Evolutionary conservation across 2,888 invertebrate genomes (phyloP), one percentile per base, ranked within the genome.

Genomic region (Notodonta dromedarius): DNA sequence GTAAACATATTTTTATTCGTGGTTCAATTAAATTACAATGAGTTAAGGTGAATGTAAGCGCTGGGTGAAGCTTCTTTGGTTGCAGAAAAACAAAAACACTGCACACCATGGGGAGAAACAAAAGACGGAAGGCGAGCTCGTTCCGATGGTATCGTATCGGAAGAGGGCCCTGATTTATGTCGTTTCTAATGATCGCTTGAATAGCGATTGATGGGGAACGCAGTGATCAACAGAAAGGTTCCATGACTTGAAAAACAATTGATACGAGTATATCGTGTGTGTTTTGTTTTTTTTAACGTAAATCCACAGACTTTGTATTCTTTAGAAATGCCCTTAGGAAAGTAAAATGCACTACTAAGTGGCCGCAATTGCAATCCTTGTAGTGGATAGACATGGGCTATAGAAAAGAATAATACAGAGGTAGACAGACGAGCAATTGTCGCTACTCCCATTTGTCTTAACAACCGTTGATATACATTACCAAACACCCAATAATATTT

Each of bases 81-180:
- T 60, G 35, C 55, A 57, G 56, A 66, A 66, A 73, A 72, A 64
- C 59, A 69, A 2, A 71, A 69, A 69, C 65, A 66, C 60, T 61
- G 55, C 32, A 12, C 60, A 44, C 53, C 54, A 42, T 60, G 56
- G 62, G 61, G 62, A 66, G 65, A 63, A 56, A 67, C 69, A 70
- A 65, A 71, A 70, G 66, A 63, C 71, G 77, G 69, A 71, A 70
- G 66, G 62, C 60, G 64, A 69, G 70, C 69, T 75, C 77, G 69
- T 75, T 74, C 63, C 69, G 71, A 71, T 77, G 55, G 65, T 74
- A 79, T 79, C 70, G 63, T 67, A 58, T 59, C 70, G 71, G 70
- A 69, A 70, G 68, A 63, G 64, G 53, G 63, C 54, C 40, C 66
- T 73, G 74, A 78, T 78, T 78, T 79, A 77, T 74, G 70, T 71